Evolutionary conservation across 2,797 vertebrate species (phyloP).

Genomic region (Anableps anableps): DNA sequence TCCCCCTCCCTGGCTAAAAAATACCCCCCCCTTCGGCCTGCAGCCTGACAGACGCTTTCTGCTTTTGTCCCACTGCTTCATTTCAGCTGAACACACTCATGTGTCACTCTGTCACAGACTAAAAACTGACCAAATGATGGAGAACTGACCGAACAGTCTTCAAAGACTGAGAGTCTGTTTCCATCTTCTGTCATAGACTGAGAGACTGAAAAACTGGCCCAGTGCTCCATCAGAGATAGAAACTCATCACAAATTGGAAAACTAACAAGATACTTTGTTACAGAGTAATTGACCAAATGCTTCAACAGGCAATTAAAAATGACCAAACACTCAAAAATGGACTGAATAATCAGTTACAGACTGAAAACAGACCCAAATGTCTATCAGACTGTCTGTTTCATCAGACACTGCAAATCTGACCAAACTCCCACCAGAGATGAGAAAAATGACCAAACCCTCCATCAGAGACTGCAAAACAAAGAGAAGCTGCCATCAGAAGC

Average conservation of each 20-base stretch:
- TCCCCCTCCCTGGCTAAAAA: slow-evolving; percentile 38
- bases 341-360: background rate
- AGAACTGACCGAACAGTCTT: background rate
- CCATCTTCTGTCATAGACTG: background rate
- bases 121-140: slow-evolving; percentile 1
- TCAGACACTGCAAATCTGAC: background rate
- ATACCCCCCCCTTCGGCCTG: background rate
- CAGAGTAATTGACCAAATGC: background rate
- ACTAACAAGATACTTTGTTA: background rate
- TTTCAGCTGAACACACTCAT: slow-evolving; percentile 18
- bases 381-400: background rate
- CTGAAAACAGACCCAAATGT: background rate
- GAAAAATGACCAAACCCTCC: background rate
- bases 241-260: background rate
- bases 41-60: slow-evolving; percentile 43
- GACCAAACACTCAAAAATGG: background rate
- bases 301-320: background rate
- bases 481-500: background rate
- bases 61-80: slow-evolving; percentile 17
- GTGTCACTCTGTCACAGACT: background rate
- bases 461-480: background rate
- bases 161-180: background rate
- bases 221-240: background rate
- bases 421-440: background rate
- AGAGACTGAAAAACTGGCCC: background rate